Evolutionary conservation across 2,797 vertebrate genomes (phyloP).

Genomic region (Hippopotamyrus pictus): DNA sequence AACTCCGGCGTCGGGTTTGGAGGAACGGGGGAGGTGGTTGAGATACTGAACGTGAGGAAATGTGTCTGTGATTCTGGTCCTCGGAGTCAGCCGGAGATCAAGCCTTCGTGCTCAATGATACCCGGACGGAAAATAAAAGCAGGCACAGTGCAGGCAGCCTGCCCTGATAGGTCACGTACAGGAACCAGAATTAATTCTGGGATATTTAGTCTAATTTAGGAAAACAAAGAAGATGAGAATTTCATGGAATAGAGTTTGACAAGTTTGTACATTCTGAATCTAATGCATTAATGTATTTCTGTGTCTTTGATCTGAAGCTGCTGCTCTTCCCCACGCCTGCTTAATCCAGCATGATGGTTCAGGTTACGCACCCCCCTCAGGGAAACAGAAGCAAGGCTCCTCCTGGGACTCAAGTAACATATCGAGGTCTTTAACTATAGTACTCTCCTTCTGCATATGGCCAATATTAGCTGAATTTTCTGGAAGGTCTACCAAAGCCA

Average conservation of each 20-base stretch:
- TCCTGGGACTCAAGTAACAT: not conserved
- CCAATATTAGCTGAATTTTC: not conserved
- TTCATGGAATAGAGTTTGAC: not conserved
- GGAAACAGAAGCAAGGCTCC: not conserved
- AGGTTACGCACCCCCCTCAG: not conserved
- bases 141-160: not conserved
- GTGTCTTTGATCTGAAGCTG: not conserved
- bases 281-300: not conserved
- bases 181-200: not conserved
- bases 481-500: not conserved
- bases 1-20: conserved; percentile 45
- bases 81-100: conserved; percentile 40
- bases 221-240: conserved; percentile 5
- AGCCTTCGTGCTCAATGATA: not conserved
- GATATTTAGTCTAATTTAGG: not conserved
- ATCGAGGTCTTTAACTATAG: not conserved
- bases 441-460: not conserved
- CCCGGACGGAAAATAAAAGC: not conserved
- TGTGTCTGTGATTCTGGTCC: conserved; percentile 39
- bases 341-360: not conserved
- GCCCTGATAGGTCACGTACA: too few relatives aligned
- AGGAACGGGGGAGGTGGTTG: not conserved
- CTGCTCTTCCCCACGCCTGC: not conserved
- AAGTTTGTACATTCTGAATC: not conserved
- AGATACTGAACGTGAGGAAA: conserved; percentile 17